Base-by-base conservation (phyloP, 2,113 vertebrate genomes). In the Cygnus buccinator region DNA sequence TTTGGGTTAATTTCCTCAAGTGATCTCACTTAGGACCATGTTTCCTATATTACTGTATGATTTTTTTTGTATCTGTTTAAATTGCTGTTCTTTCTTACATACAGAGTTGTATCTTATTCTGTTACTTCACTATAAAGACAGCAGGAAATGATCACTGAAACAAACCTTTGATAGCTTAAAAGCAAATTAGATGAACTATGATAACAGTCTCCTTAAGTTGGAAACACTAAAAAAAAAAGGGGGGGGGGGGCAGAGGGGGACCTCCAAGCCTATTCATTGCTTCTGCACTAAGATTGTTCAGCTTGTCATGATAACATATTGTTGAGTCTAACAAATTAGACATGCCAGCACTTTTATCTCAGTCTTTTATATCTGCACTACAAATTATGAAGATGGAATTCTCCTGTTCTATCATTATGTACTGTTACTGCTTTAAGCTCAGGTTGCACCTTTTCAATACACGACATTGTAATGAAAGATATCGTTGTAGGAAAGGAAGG, bases 71-170 rank as follows among this genome's bases (percentile, higher is more conserved):
- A 63, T 33, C 46, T 73, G 57, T 81, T 11, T 5, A 68, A 87
- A 63, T 37, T 62, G 31, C 55, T 41, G 11, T 67, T 39, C 28
- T 52, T 89, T 88, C 39, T 66, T 87, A 59, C 46, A 41, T 75
- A 61, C 11, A 65, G 68, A 84, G 39, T 61, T 75, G 46, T 74
- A 48, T 3, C 29, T 70, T 35, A 3, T 26, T 33, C 46, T 70
- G 50, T 33, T 67, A 58, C 33, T 71, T 87, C 12, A 4, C 20
- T 85, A 33, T 79, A 81, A 77, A 88, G 78, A 92, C 85, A 83
- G 43, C 61, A 89, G 94, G 72, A 95, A 96, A 96, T 41, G 18
- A 94, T 94, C 54, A 33, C 54, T 76, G 22, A 77, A 91, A 55
- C 19, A 41, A 58, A 10, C 18, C n/a, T 80, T 86, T 76, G 76